Evolutionary conservation across 2,888 invertebrate genomes (phyloP).

Genomic region (Blastobasis lacticolella): DNA sequence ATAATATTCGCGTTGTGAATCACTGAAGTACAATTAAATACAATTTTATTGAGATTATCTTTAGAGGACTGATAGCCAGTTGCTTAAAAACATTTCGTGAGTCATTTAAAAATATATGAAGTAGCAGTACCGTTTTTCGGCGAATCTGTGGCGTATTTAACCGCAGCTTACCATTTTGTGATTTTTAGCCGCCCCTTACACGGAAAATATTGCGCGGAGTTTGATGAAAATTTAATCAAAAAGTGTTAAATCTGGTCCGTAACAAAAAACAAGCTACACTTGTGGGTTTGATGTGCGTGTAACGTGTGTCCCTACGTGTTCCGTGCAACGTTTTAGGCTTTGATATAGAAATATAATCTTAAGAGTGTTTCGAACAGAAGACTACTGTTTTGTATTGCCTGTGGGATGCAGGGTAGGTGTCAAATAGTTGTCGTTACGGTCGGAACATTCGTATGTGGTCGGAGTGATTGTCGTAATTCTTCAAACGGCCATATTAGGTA

Average conservation of each 20-base stretch:
- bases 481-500: too few species aligned
- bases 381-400: neutral
- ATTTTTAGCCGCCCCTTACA: conserved; percentile 37
- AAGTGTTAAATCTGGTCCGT: conserved; percentile 19
- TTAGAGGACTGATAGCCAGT: neutral
- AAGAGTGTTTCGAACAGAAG: neutral
- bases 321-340: too few species aligned
- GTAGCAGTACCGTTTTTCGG: too few species aligned
- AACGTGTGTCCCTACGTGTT: too few species aligned
- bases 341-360: too few species aligned
- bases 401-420: neutral
- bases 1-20: too few species aligned
- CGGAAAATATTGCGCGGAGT: conserved; percentile 36
- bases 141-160: neutral
- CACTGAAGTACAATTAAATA: neutral
- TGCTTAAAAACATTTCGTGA: too few species aligned
- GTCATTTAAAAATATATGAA: too few species aligned
- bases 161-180: conserved; percentile 30
- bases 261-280: neutral
- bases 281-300: neutral
- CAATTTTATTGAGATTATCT: neutral
- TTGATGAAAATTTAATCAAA: conserved; percentile 47
- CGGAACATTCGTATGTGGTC: too few species aligned
- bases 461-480: too few species aligned
- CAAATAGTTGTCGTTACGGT: neutral